Conservation (phyloP, 2,797 vertebrate species). For the Enteromius thamalakanensis region DNA sequence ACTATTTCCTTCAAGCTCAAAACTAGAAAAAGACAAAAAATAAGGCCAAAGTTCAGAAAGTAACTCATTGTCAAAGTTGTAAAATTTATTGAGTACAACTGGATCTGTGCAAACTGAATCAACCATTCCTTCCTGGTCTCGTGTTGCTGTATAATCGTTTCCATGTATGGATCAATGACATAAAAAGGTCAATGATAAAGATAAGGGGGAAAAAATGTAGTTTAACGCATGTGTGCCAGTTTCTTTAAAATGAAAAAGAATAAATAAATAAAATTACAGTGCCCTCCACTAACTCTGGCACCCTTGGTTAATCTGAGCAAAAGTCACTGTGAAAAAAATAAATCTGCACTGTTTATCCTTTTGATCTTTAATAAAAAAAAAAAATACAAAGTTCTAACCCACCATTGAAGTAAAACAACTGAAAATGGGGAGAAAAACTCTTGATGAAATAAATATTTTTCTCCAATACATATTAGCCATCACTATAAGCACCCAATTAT, state of each 20-base stretch:
- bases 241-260: not conserved
- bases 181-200: not conserved
- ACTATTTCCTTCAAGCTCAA: not conserved
- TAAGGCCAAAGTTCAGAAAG: conserved; percentile 48
- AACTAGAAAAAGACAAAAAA: not conserved
- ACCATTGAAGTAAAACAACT: too few species aligned
- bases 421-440: too few species aligned
- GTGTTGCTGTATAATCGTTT: conserved; percentile 31
- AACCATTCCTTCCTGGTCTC: not conserved
- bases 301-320: too few species aligned
- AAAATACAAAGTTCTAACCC: too few species aligned
- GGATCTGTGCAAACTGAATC: conserved; percentile 2
- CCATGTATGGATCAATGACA: conserved; percentile 23
- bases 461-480: too few species aligned
- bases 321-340: too few species aligned
- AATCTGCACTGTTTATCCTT: too few species aligned
- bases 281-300: too few species aligned
- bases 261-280: too few species aligned
- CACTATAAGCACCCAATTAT: too few species aligned
- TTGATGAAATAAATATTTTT: too few species aligned
- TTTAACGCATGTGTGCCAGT: not conserved
- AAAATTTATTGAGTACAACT: conserved; percentile 40
- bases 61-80: conserved; percentile 49
- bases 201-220: not conserved
- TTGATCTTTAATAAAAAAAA: too few species aligned